Percentiles rank a stretch among this genome's conserved stretches.
These are phyloP conservation scores for Chrysomela aeneicollis DNA, from an alignment of 2,888 invertebrate genomes.

Conservation along the genomic window DNA sequence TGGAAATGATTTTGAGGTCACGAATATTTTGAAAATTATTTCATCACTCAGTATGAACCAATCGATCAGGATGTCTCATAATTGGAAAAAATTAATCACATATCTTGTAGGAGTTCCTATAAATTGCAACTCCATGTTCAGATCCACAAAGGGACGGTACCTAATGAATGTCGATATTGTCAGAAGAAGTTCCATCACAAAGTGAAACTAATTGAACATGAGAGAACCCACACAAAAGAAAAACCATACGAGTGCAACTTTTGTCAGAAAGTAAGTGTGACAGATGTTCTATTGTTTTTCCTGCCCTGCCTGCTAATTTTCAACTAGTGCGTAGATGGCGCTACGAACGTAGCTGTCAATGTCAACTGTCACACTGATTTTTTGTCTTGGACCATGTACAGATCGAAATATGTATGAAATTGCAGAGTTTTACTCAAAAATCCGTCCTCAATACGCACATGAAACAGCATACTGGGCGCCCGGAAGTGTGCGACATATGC, in stretches of 20 bases:
- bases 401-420: too few species aligned
- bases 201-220: slow-evolving; percentile 50
- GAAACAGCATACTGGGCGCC: slow-evolving; percentile 54
- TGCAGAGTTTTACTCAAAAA: slow-evolving; percentile 50
- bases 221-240: slow-evolving; percentile 53
- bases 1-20: too few species aligned
- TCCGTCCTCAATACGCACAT: slow-evolving; percentile 55
- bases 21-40: too few species aligned
- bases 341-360: too few species aligned
- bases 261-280: neutral
- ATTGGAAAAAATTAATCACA: too few species aligned
- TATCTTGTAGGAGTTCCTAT: slow-evolving; percentile 43
- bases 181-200: slow-evolving; percentile 50
- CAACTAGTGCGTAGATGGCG: too few species aligned
- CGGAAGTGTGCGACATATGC: slow-evolving; percentile 54
- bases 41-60: too few species aligned
- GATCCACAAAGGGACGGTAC: slow-evolving; percentile 50
- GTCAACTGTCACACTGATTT: too few species aligned
- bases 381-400: too few species aligned
- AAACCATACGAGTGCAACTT: slow-evolving; percentile 39
- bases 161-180: slow-evolving; percentile 51
- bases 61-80: too few species aligned
- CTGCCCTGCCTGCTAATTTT: too few species aligned
- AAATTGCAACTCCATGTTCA: slow-evolving; percentile 51
- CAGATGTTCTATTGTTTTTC: too few species aligned